Evolutionary conservation across 2,888 invertebrate genomes (phyloP).

Genomic region (Cantharis lateralis): DNA sequence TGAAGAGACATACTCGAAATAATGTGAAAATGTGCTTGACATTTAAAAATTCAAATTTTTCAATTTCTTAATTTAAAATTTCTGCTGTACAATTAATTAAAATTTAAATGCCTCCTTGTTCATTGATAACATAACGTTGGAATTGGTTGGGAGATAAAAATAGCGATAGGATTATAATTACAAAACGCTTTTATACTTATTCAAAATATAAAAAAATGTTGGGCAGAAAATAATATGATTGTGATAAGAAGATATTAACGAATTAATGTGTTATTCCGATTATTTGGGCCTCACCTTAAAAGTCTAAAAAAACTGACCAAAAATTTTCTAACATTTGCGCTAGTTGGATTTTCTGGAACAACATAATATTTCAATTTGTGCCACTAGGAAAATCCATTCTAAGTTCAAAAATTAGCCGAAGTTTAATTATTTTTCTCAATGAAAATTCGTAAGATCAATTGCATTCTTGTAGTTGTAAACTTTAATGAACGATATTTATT

Average conservation of each 20-base stretch:
- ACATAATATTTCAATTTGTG: too few relatives aligned
- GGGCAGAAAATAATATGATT: background rate
- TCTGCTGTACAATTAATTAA: background rate
- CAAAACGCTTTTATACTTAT: background rate
- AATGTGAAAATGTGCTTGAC: background rate
- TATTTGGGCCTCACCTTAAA: background rate
- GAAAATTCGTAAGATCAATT: too few relatives aligned
- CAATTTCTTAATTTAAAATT: background rate
- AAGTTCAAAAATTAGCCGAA: too few relatives aligned
- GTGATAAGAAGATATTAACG: background rate
- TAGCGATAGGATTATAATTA: background rate
- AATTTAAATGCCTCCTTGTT: background rate
- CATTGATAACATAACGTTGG: background rate
- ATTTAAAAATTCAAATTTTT: background rate
- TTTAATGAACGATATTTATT: too few relatives aligned
- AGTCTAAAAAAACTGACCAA: too few relatives aligned
- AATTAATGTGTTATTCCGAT: background rate
- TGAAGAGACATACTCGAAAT: background rate
- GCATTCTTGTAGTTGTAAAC: too few relatives aligned
- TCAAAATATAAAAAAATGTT: background rate
- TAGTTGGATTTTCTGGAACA: too few relatives aligned
- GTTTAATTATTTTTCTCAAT: too few relatives aligned
- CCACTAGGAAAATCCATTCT: too few relatives aligned
- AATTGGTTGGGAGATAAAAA: background rate
- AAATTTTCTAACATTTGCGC: too few relatives aligned